Base-by-base conservation (phyloP, 2,113 vertebrate species). In the Mus musculus region DNA sequence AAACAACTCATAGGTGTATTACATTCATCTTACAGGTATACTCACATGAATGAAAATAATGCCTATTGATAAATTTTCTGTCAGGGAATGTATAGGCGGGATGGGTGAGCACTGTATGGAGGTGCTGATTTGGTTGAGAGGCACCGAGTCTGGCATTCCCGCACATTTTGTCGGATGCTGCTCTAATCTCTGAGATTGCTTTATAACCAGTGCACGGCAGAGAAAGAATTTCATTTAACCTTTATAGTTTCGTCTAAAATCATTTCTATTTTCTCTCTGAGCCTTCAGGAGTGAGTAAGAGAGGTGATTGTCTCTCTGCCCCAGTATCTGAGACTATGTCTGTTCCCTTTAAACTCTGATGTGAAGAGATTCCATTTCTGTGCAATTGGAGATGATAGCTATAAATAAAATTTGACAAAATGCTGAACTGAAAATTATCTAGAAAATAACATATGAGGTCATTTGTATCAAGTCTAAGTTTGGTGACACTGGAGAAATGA, bases 351-450 rank as follows among this genome's bases (percentile, higher is more conserved):
- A 93, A 73, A 88, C 22, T 75, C 90, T 56, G 65, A 69, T 91
- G 73, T 73, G 17, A 69, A 87, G 96, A 94, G 67, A 11, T n/a
- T n/a, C 39, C 88, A 88, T 49, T 94, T 94, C 89, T 92, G 71
- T 92, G 76, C 30, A 67, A 5, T 46, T 94, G 52, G 30, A 33
- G 65, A 63, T 24, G 20, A 54, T 54, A 88, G 85, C 91, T 90
- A 81, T 42, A 89, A 96, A 94, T 96, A 97, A 49, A 76, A 86
- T 72, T 93, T 90, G 89, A 85, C 75, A 95, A 94, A 96, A 92
- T 63, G 78, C 73, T 94, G 95, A 96, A 93, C 91, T 96, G 82
- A 94, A 95, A 95, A 95, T 89, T 89, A 88, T 91, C 52, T 65
- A 89, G 82, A 85, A 96, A 96, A 87, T 77, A 89, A 89, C 33